Percentiles rank a stretch among this genome's conserved stretches.
These are phyloP conservation scores for Theretra japonica DNA, from an alignment of 2,888 invertebrate species.

Conservation along the genomic window DNA sequence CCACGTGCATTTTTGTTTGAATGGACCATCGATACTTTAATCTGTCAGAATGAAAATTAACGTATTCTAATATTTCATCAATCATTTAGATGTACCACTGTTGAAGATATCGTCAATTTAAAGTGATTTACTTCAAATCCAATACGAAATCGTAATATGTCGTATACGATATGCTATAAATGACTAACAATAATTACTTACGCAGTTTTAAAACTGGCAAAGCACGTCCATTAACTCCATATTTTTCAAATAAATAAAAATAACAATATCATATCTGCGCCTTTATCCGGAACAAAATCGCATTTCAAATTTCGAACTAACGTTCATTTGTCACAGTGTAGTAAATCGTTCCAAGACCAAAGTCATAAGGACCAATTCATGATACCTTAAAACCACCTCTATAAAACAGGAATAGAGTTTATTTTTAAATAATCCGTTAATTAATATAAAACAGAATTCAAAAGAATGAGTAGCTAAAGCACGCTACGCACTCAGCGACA, in stretches of 20 bases:
- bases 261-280: constrained; percentile 41
- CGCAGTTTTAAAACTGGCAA: not conserved
- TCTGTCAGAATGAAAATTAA: no score
- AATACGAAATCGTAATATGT: no score
- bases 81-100: no score
- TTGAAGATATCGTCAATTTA: no score
- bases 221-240: not conserved
- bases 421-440: not conserved
- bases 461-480: constrained; percentile 46
- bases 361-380: constrained; percentile 25
- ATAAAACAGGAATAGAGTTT: rapidly evolving
- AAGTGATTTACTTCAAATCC: no score
- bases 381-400: constrained; percentile 32
- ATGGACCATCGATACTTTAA: no score
- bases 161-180: no score
- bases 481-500: constrained; percentile 55
- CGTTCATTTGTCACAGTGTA: constrained; percentile 75
- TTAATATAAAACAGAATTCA: not conserved
- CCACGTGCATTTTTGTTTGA: no score
- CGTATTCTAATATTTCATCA: no score
- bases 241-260: constrained; percentile 19
- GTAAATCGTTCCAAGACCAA: constrained; percentile 35
- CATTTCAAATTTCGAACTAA: constrained; percentile 70
- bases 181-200: not conserved
- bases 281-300: constrained; percentile 47